Conservation (phyloP, 2,888 invertebrate species). For the Tenthredo notha region DNA sequence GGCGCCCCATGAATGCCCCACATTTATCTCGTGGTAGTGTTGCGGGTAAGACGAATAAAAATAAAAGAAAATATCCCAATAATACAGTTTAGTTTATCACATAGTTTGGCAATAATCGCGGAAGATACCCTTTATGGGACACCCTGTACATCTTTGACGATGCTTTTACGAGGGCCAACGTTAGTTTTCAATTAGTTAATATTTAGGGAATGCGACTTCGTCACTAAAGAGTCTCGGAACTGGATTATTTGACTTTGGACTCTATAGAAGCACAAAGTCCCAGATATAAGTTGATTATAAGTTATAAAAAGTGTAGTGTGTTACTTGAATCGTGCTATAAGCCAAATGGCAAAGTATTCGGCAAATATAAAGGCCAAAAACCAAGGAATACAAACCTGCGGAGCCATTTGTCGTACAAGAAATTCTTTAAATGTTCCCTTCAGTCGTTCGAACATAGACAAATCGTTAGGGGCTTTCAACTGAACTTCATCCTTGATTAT, state of each 20-base stretch:
- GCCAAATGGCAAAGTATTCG: conserved; percentile 64
- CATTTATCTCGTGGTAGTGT: not conserved
- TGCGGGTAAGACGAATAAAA: not conserved
- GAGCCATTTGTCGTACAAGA: conserved; percentile 69
- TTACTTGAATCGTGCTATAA: conserved; percentile 62
- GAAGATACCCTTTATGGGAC: not conserved
- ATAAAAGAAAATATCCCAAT: not conserved
- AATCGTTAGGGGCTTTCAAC: conserved; percentile 72
- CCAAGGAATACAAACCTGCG: conserved; percentile 73
- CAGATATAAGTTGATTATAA: conserved; percentile 56
- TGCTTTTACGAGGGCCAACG: conserved; percentile 21
- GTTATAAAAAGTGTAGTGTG: conserved; percentile 55
- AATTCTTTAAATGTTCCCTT: conserved; percentile 74
- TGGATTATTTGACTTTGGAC: conserved; percentile 19
- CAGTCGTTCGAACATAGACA: conserved; percentile 73
- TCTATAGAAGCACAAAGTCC: conserved; percentile 22
- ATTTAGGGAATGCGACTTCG: not conserved
- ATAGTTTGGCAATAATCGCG: conserved; percentile 7
- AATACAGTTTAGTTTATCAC: not conserved
- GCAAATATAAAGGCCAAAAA: conserved; percentile 65
- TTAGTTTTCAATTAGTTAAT: not conserved
- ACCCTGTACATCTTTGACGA: conserved; percentile 22
- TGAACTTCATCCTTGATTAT: conserved; percentile 70
- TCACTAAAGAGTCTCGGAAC: conserved; percentile 14
- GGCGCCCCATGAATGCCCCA: not conserved